These are phyloP conservation scores for Rhinogobius similis DNA, from an alignment of 2,113 vertebrate genomes.

Conservation along the genomic window DNA sequence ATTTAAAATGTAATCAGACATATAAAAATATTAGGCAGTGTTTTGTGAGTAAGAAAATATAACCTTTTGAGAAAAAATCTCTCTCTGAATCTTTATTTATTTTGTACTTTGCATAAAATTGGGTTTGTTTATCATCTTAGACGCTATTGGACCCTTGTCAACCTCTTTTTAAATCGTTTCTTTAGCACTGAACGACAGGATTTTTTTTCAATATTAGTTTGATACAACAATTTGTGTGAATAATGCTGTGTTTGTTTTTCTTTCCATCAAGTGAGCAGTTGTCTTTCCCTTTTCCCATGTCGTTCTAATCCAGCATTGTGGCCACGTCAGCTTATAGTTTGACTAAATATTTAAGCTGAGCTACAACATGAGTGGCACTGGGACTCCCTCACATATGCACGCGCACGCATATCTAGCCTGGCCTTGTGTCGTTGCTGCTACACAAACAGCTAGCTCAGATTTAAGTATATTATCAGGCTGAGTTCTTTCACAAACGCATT, in stretches of 20 bases:
- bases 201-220: background rate
- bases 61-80: too few species aligned
- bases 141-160: background rate
- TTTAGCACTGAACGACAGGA: too few species aligned
- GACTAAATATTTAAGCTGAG: conserved; percentile 92
- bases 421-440: conserved; percentile 77
- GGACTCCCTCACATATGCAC: conserved; percentile 61
- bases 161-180: background rate
- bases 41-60: too few species aligned
- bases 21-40: too few species aligned
- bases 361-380: conserved; percentile 86
- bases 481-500: conserved; percentile 98
- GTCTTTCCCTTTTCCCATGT: conserved; percentile 42
- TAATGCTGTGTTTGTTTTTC: conserved; percentile 30
- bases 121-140: background rate
- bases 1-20: too few species aligned
- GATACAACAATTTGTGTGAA: background rate
- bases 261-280: conserved; percentile 29
- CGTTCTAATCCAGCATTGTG: conserved; percentile 78
- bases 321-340: conserved; percentile 86
- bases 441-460: conserved; percentile 94
- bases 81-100: background rate
- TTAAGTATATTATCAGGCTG: conserved; percentile 98
- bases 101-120: background rate
- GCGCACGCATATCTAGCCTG: conserved; percentile 27